Percentiles rank a stretch among this genome's conserved stretches.
Evolutionary conservation across 2,888 invertebrate species (phyloP).

Genomic region (Eupithecia insigniata): DNA sequence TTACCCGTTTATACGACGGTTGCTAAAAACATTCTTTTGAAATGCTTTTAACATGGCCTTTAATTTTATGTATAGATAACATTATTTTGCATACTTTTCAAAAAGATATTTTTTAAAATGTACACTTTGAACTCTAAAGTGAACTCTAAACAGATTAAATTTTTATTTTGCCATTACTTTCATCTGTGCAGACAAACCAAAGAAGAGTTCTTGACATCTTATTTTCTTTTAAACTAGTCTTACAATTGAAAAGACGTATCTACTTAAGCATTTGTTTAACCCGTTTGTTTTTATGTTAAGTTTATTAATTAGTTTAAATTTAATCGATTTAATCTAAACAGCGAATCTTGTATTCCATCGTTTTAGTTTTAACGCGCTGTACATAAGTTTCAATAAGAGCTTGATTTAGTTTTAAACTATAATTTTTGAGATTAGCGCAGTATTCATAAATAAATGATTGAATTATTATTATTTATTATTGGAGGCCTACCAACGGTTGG

Average conservation of each 20-base stretch:
- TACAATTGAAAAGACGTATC: constrained; percentile 35
- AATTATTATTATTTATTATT: not conserved
- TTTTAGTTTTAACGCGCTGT: constrained; percentile 25
- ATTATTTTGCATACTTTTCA: constrained; percentile 16
- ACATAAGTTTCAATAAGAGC: constrained; percentile 21
- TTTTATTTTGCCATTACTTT: constrained; percentile 37
- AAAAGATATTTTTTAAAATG: constrained; percentile 7
- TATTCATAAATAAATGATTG: constrained; percentile 20
- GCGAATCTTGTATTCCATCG: constrained; percentile 29
- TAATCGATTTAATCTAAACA: constrained; percentile 11
- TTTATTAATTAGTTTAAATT: constrained; percentile 8
- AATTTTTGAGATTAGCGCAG: constrained; percentile 65
- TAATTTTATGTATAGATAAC: not conserved
- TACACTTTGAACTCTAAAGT: not conserved
- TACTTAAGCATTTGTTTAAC: constrained; percentile 28
- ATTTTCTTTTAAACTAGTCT: constrained; percentile 49
- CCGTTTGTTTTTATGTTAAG: constrained; percentile 26
- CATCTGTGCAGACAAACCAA: constrained; percentile 56
- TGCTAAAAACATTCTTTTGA: not conserved
- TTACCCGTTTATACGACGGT: constrained; percentile 35
- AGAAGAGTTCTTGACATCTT: constrained; percentile 49
- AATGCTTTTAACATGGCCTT: constrained; percentile 1
- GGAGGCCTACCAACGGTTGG: not conserved
- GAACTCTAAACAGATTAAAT: constrained; percentile 4
- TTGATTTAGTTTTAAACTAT: constrained; percentile 34